Conservation (phyloP, 1,140 invertebrate genomes). For the Heliconius nattereri region DNA sequence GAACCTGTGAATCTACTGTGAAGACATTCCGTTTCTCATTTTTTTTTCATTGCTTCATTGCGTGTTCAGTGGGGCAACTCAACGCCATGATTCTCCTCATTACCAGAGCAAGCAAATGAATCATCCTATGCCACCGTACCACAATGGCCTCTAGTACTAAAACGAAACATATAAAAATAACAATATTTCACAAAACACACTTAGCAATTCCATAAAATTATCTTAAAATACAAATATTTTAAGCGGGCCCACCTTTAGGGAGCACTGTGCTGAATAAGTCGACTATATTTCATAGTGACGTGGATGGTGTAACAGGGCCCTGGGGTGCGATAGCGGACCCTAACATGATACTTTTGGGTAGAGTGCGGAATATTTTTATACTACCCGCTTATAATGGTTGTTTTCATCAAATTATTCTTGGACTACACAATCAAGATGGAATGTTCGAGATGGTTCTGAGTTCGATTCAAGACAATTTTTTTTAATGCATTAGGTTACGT, state of each 20-base stretch:
- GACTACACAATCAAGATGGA: neutral
- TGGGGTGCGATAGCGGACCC: slow-evolving; percentile 21
- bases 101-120: too few species aligned
- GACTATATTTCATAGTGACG: slow-evolving; percentile 18
- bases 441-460: neutral
- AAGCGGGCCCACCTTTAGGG: neutral
- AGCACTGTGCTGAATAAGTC: slow-evolving; percentile 13
- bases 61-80: too few species aligned
- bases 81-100: too few species aligned
- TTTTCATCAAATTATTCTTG: slow-evolving; percentile 13
- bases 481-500: neutral
- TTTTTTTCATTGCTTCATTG: too few species aligned
- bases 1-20: too few species aligned
- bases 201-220: neutral
- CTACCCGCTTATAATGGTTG: neutral
- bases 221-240: slow-evolving; percentile 5
- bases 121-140: too few species aligned
- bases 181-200: neutral
- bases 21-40: too few species aligned
- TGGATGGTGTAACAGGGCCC: slow-evolving; percentile 20
- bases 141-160: too few species aligned
- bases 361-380: neutral
- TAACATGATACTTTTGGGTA: slow-evolving; percentile 22
- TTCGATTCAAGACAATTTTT: too few species aligned
- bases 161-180: neutral